Evolutionary conservation across 2,113 vertebrate genomes (phyloP).

Genomic region (Hypocryptadius cinnamomeus): DNA sequence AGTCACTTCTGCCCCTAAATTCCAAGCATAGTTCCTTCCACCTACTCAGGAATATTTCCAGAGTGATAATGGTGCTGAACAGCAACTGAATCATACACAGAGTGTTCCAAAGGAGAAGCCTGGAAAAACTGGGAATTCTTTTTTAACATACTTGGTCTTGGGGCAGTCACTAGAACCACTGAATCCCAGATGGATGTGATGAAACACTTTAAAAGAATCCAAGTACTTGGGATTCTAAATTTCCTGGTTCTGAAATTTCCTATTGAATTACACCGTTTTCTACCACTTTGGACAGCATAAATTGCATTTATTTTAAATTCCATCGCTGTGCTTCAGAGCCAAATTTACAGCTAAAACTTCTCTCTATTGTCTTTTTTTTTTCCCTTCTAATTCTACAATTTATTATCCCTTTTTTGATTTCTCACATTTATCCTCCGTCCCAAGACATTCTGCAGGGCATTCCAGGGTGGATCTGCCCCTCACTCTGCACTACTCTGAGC

Average conservation of each 20-base stretch:
- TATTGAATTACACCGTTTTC: background rate
- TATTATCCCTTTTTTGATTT: background rate
- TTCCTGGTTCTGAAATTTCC: background rate
- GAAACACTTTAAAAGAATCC: background rate
- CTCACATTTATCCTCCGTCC: background rate
- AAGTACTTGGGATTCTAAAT: background rate
- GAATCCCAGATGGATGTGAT: background rate
- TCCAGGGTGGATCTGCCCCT: background rate
- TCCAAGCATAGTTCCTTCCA: slow-evolving; percentile 34
- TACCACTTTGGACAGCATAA: background rate
- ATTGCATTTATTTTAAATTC: background rate
- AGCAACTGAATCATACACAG: background rate
- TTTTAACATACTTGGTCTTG: background rate
- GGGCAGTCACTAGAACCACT: background rate
- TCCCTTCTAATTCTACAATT: background rate
- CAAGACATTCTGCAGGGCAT: background rate
- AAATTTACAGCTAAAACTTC: background rate
- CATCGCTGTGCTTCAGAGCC: background rate
- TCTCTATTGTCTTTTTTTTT: background rate
- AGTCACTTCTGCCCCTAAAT: slow-evolving; percentile 36
- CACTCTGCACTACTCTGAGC: background rate
- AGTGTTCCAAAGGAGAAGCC: background rate
- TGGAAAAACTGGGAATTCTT: background rate
- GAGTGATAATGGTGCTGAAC: background rate
- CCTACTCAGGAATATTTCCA: slow-evolving; percentile 45